Evolutionary conservation across 2,888 invertebrate genomes (phyloP).

Genomic region (Drosophila infuscata): DNA sequence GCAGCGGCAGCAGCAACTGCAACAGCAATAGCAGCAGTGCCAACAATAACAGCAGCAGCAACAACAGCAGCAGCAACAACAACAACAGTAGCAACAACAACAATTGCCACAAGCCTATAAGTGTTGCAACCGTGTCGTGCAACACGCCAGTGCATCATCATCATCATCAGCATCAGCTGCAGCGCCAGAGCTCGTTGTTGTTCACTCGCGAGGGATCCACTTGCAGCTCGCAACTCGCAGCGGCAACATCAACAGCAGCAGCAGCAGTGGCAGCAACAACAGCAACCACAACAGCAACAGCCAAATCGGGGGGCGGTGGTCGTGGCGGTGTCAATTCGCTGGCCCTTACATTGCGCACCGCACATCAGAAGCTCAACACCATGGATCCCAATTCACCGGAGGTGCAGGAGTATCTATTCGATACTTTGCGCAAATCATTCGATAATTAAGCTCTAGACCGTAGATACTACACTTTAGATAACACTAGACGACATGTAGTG

Average conservation of each 20-base stretch:
- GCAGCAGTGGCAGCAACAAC: conserved; percentile 16
- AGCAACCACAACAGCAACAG: conserved; percentile 18
- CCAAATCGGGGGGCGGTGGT: conserved; percentile 17
- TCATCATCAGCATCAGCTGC: conserved; percentile 51
- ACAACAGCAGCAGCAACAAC: conserved; percentile 6
- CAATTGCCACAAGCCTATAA: conserved; percentile 20
- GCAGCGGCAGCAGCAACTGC: conserved; percentile 34
- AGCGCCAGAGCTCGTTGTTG: conserved; percentile 70
- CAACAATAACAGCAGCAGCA: conserved; percentile 37
- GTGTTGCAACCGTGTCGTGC: conserved; percentile 65
- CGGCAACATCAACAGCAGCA: conserved; percentile 13
- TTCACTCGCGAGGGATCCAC: conserved; percentile 59
- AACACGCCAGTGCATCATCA: conserved; percentile 66
- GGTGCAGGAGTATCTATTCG: conserved; percentile 90
- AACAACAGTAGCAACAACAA: conserved; percentile 16
- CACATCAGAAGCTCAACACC: conserved; percentile 86
- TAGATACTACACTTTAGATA: conserved; percentile 10
- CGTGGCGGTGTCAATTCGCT: conserved; percentile 63
- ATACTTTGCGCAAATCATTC: conserved; percentile 89
- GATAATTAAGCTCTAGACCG: conserved; percentile 85
- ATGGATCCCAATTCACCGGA: conserved; percentile 88
- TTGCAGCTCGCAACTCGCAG: conserved; percentile 34
- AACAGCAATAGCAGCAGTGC: conserved; percentile 39
- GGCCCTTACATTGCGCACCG: conserved; percentile 76
- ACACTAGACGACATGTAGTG: conserved; percentile 33